Evolutionary conservation across 2,888 invertebrate species (phyloP).

Genomic region (Diarsia dahlii): DNA sequence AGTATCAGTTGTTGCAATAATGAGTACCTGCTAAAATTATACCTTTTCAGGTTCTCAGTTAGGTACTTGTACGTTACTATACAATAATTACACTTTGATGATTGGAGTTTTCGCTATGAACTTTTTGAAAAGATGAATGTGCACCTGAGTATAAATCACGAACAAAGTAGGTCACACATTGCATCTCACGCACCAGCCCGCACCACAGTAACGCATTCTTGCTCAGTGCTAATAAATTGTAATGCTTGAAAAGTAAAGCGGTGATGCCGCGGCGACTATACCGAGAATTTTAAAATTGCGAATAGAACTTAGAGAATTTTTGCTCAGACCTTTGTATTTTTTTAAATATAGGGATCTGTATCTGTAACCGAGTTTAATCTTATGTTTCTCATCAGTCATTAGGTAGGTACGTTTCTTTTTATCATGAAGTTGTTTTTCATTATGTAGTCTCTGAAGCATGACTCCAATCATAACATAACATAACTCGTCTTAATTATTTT

Average conservation of each 20-base stretch:
- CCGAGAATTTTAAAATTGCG: not conserved
- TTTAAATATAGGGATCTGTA: not conserved
- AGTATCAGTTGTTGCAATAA: not conserved
- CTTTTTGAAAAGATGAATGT: slow-evolving; percentile 18
- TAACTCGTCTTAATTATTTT: not conserved
- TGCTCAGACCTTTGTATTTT: not conserved
- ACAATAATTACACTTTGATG: not conserved
- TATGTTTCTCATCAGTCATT: not conserved
- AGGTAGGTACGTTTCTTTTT: not conserved
- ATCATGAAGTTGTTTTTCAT: not conserved
- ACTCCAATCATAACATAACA: not conserved
- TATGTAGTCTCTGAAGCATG: not conserved
- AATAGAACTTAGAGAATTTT: not conserved
- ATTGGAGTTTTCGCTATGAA: not conserved
- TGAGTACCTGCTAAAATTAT: not conserved
- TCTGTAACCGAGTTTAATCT: not conserved
- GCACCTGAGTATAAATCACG: slow-evolving; percentile 16
- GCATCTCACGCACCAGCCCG: slow-evolving; percentile 57
- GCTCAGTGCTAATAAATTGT: slow-evolving; percentile 43
- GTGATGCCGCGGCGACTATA: not conserved
- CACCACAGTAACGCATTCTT: slow-evolving; percentile 55
- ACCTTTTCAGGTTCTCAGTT: not conserved
- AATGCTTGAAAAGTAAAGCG: slow-evolving; percentile 30
- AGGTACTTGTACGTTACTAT: not conserved
- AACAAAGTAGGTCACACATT: slow-evolving; percentile 49